These are phyloP conservation scores for Semnornis frantzii DNA, from an alignment of 2,113 vertebrate genomes.

Conservation along the genomic window DNA sequence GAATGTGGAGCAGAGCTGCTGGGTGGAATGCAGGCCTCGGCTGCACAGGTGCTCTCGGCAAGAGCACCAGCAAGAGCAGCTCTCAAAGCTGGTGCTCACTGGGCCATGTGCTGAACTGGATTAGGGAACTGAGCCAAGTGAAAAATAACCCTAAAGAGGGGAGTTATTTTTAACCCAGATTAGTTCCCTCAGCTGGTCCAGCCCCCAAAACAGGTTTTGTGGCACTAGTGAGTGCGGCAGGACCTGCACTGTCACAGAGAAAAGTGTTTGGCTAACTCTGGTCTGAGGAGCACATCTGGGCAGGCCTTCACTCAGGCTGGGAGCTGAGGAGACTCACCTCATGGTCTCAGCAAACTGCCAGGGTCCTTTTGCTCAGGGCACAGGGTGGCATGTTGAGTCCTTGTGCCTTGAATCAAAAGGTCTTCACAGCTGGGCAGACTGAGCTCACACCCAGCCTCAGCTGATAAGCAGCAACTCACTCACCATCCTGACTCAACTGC, in stretches of 20 bases:
- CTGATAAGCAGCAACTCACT: fast-evolving
- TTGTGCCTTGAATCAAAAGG: neutral
- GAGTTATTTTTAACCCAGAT: slow-evolving; percentile 26
- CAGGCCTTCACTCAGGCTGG: neutral
- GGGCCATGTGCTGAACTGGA: neutral
- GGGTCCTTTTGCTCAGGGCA: neutral
- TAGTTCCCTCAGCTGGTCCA: neutral
- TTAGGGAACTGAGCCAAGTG: neutral
- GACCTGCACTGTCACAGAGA: neutral
- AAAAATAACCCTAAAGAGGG: slow-evolving; percentile 22
- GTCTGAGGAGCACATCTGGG: neutral
- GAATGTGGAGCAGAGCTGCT: neutral
- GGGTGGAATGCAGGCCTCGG: neutral
- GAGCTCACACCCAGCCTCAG: neutral
- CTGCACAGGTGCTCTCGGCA: neutral
- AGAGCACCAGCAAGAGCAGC: neutral
- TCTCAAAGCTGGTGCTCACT: neutral
- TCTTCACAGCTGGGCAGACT: neutral
- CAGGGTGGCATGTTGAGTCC: neutral
- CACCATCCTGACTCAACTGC: neutral
- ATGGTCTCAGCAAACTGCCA: neutral
- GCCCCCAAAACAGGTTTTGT: neutral
- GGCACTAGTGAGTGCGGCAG: neutral
- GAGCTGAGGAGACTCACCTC: neutral
- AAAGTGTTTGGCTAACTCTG: neutral